Evolutionary conservation across 2,888 invertebrate genomes (phyloP), one percentile per base, ranked within the genome.

Genomic region (Nineta flava): DNA sequence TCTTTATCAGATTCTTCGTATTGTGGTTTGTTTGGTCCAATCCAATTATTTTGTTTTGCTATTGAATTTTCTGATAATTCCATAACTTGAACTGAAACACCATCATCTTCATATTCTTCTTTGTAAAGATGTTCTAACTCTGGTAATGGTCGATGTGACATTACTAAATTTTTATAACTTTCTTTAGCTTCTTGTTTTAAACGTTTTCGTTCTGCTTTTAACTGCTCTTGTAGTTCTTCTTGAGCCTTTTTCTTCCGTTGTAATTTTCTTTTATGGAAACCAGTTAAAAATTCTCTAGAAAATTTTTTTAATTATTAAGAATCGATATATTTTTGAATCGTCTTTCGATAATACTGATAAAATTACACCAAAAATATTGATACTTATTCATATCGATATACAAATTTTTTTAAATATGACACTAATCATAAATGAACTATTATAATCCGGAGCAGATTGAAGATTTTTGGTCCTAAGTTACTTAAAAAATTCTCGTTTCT

Each of bases 261-360:
- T 43, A 84, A 65, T 62, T 88, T 88, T 54, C 88, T 71, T 67
- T 87, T 87, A 44, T 77, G 83, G 62, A 88, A 88, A 2, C 88
- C 87, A 54, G 81, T 81, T 26, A 88, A 65, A 62, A 83, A 88
- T 44, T 87, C 85, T 60, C 87, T 87, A 61, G 49, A 73, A 65
- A 53, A 26, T 6, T 26, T 26, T n/a, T 19, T 19, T 19, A 19
- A 5, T 19, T 46, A 46, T 49, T 51, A 53, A 51, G 51, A 19
- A 7, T 38, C n/a, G n/a, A 35, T 35, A 10, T 5, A 38, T 16
- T 17, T 32, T 47, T 43, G n/a, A 21, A 35, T 13, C n/a, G n/a
- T 19, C 19, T 19, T 19, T 19, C 19, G 45, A 19, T 19, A 19
- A n/a, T n/a, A n/a, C n/a, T n/a, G n/a, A n/a, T n/a, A n/a, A n/a